Conservation (phyloP, 1,140 invertebrate genomes). For the Drosophila parvula region DNA sequence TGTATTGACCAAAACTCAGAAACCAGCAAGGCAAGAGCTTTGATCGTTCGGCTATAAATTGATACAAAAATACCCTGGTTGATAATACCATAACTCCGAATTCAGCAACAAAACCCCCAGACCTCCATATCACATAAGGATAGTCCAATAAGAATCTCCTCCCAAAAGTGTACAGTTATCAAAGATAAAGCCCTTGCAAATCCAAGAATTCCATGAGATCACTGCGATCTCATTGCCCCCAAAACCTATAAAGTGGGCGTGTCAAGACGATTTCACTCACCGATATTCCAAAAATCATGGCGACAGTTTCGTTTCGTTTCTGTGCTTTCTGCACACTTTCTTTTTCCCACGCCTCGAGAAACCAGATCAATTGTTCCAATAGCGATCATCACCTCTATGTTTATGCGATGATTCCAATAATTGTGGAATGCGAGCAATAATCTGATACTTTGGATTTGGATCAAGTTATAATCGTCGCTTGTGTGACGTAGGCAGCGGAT, state of each 20-base stretch:
- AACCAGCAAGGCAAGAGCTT: conserved; percentile 4
- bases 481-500: conserved; percentile 63
- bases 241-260: conserved; percentile 34
- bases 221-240: background rate
- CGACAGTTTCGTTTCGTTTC: conserved; percentile 46
- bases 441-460: conserved; percentile 1
- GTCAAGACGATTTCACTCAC: conserved; percentile 39
- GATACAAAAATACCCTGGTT: background rate
- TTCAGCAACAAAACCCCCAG: background rate
- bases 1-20: conserved; percentile 8
- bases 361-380: conserved; percentile 5
- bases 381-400: background rate
- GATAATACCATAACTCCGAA: conserved; percentile 4
- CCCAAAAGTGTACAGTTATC: background rate
- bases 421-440: conserved; percentile 28
- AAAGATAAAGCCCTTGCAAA: background rate
- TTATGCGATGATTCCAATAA: conserved; percentile 31
- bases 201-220: background rate
- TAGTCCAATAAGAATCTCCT: conserved; percentile 4
- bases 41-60: conserved; percentile 14
- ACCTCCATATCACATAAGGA: conserved; percentile 4
- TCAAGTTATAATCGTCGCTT: conserved; percentile 11
- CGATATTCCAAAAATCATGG: conserved; percentile 19
- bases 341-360: conserved; percentile 68
- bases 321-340: conserved; percentile 66